Conservation (phyloP, 1,140 invertebrate genomes). For the Paraescarpia echinospica region DNA sequence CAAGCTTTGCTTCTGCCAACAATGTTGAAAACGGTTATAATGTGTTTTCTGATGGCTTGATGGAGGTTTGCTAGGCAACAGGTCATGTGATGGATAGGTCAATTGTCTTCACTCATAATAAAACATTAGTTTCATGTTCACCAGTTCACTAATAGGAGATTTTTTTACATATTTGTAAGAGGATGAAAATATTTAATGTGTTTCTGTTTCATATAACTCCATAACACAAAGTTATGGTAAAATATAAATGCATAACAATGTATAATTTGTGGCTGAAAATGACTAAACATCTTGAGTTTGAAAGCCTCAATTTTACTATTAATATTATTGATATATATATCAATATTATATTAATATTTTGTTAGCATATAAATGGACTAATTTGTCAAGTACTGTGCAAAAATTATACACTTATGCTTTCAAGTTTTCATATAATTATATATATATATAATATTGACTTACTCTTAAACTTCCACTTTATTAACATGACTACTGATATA, state of each 20-base stretch:
- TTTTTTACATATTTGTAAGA: background rate
- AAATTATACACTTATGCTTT: too few species aligned
- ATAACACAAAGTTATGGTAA: background rate
- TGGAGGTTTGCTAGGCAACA: too few species aligned
- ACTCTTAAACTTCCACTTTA: background rate
- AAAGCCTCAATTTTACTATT: background rate
- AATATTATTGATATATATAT: too few species aligned
- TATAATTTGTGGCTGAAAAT: background rate
- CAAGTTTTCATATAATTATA: too few species aligned
- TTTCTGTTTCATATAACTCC: background rate
- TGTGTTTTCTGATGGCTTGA: too few species aligned
- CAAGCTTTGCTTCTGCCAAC: too few species aligned
- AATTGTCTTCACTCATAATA: background rate
- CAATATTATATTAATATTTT: too few species aligned
- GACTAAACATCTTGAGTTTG: background rate
- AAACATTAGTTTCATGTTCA: background rate
- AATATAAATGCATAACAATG: background rate
- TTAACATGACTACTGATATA: background rate
- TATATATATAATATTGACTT: background rate
- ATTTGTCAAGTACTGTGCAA: too few species aligned
- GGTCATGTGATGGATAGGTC: background rate
- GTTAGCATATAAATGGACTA: too few species aligned
- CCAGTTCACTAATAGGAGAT: background rate
- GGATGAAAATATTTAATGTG: background rate
- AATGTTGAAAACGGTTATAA: too few species aligned